These are phyloP conservation scores for Drosophila mettleri DNA, from an alignment of 2,888 invertebrate genomes.

Conservation along the genomic window DNA sequence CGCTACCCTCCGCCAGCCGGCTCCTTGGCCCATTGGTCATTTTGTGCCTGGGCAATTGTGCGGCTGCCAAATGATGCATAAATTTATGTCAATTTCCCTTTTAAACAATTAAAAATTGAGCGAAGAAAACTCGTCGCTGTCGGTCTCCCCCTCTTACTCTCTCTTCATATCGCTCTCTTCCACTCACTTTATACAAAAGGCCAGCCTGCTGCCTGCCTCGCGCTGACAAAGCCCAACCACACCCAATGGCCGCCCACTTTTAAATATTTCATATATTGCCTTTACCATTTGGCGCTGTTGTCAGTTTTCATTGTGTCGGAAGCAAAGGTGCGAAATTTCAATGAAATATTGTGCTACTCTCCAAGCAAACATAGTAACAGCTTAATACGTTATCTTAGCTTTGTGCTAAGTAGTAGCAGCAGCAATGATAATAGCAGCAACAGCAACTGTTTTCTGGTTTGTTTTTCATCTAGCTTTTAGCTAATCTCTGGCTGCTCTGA, in stretches of 20 bases:
- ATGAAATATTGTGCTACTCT: constrained; percentile 61
- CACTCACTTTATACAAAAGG: constrained; percentile 14
- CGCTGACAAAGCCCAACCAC: constrained; percentile 5
- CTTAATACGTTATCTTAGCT: constrained; percentile 47
- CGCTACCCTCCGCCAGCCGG: not conserved
- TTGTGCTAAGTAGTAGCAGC: constrained; percentile 17
- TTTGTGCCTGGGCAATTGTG: constrained; percentile 27
- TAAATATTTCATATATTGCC: constrained; percentile 71
- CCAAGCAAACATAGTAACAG: constrained; percentile 25
- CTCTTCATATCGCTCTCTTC: not conserved
- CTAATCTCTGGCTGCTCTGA: too few species aligned
- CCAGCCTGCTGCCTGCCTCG: not conserved
- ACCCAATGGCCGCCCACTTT: constrained; percentile 26
- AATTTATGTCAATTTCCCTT: constrained; percentile 72
- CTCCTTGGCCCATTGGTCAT: constrained; percentile 46
- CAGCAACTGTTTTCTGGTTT: constrained; percentile 18
- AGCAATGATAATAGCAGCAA: not conserved
- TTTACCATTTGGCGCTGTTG: constrained; percentile 68
- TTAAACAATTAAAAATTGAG: constrained; percentile 69
- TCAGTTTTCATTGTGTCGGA: constrained; percentile 55
- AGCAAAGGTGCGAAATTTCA: constrained; percentile 51
- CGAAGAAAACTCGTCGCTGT: constrained; percentile 1
- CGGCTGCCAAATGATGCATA: constrained; percentile 61
- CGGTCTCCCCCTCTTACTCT: constrained; percentile 1
- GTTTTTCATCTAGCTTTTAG: too few species aligned